Base-by-base conservation (phyloP, 2,888 invertebrate species). In the Acrocyrtus sp. region DNA sequence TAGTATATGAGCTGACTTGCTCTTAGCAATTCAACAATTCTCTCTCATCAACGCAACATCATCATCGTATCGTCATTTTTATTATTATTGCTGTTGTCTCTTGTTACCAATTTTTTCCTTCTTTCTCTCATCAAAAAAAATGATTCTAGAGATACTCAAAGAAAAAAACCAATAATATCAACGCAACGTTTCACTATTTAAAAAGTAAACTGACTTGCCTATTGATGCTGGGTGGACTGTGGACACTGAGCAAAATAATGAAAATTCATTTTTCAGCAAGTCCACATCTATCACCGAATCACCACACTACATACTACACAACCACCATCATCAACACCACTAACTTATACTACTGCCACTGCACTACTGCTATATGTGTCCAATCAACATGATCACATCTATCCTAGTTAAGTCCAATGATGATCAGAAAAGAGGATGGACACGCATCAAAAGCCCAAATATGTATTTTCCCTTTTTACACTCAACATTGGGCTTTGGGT, bases 371-470 rank as follows among this genome's bases (percentile, higher is more conserved):
- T n/a, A 34, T 34, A 34, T 34, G n/a, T 34, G 34, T 34, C 34
- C 34, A 34, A n/a, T n/a, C n/a, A n/a, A 34, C 34, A 12, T 34
- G 12, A 34, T 34, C 34, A 34, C n/a, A n/a, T n/a, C n/a, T n/a
- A n/a, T 34, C 12, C 34, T 34, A 34, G 34, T 34, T 34, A 5
- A n/a, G 34, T 12, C 34, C 12, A 26, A 68, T 53, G 26, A 39
- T 51, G 60, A 69, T 69, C 34, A 34, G 34, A 34, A n/a, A n/a
- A 12, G 54, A 69, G 51, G 67, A 67, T 27, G 68, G 61, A 69
- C 67, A 67, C 58, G 41, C 58, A 41, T 43, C 27, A 60, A 61
- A 68, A 68, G 53, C 68, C 68, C 68, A 69, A 69, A 69, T 69
- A 69, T 47, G 68, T 69, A 69, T 63, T 51, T 53, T 27, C 26